These are phyloP conservation scores for Ectemnius lituratus DNA, from an alignment of 2,888 invertebrate species.

Conservation along the genomic window DNA sequence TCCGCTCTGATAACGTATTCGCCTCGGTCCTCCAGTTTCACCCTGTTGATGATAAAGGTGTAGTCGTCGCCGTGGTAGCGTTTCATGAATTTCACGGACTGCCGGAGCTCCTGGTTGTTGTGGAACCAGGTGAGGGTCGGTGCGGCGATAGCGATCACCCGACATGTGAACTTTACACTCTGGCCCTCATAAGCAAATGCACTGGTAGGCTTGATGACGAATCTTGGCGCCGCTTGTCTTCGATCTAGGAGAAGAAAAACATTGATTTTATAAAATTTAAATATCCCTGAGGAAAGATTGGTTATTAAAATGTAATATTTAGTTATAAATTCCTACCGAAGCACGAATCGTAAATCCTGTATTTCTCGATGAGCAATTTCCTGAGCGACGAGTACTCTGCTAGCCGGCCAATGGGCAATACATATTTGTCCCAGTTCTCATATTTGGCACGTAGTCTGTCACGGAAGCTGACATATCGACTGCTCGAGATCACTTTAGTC, in stretches of 20 bases:
- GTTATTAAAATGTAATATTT: no score
- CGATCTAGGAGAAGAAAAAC: conserved; percentile 84
- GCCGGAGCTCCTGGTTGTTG: conserved; percentile 94
- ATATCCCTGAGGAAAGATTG: no score
- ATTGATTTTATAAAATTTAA: not conserved
- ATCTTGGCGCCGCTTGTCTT: conserved; percentile 97
- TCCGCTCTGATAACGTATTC: conserved; percentile 98
- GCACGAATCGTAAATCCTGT: conserved; percentile 96
- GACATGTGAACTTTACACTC: conserved; percentile 97
- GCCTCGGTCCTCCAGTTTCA: conserved; percentile 96
- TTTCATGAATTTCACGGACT: conserved; percentile 99
- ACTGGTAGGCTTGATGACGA: conserved; percentile 97
- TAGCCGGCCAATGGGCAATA: conserved; percentile 96
- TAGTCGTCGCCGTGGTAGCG: conserved; percentile 97
- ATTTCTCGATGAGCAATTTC: conserved; percentile 96
- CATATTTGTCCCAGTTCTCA: conserved; percentile 89
- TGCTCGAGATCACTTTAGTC: conserved; percentile 89
- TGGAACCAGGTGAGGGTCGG: conserved; percentile 98
- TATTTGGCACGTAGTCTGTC: conserved; percentile 92
- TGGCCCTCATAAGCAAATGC: conserved; percentile 98
- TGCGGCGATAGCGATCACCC: conserved; percentile 95
- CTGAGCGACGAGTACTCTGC: conserved; percentile 98
- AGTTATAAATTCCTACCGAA: conserved; percentile 84
- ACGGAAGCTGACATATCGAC: conserved; percentile 91
- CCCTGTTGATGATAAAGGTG: conserved; percentile 97